Evolutionary conservation across 2,888 invertebrate species (phyloP).

Genomic region (Troides aeacus): DNA sequence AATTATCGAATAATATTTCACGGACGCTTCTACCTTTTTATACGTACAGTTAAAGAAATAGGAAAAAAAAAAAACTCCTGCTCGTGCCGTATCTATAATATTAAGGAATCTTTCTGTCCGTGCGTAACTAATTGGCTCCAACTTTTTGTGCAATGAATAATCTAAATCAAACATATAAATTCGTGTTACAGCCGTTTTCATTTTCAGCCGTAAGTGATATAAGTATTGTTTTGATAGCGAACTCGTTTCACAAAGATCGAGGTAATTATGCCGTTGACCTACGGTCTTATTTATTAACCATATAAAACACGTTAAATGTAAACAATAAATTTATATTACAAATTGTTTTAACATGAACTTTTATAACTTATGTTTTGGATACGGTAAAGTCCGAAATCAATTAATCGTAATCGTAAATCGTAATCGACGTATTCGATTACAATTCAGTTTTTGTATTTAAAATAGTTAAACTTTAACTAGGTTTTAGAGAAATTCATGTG

Average conservation of each 20-base stretch:
- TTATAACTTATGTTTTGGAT: too few relatives aligned
- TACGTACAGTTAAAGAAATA: neutral
- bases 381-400: too few relatives aligned
- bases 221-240: conserved; percentile 15
- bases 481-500: too few relatives aligned
- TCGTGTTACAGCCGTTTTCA: conserved; percentile 10
- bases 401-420: too few relatives aligned
- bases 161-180: conserved; percentile 19
- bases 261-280: conserved; percentile 10
- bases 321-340: neutral
- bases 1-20: conserved; percentile 6
- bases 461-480: too few relatives aligned
- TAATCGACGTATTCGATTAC: too few relatives aligned
- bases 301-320: neutral
- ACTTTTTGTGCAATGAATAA: conserved; percentile 23
- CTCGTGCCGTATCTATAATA: conserved; percentile 28
- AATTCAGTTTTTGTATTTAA: too few relatives aligned
- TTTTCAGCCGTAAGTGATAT: conserved; percentile 19
- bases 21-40: neutral
- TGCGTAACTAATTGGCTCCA: conserved; percentile 28
- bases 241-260: conserved; percentile 17
- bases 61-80: neutral
- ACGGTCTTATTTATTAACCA: conserved; percentile 1
- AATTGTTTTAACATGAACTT: too few relatives aligned
- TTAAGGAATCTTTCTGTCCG: conserved; percentile 21